Evolutionary conservation across 2,888 invertebrate species (phyloP), one percentile per base, ranked within the genome.

Genomic region (Pocota personata): DNA sequence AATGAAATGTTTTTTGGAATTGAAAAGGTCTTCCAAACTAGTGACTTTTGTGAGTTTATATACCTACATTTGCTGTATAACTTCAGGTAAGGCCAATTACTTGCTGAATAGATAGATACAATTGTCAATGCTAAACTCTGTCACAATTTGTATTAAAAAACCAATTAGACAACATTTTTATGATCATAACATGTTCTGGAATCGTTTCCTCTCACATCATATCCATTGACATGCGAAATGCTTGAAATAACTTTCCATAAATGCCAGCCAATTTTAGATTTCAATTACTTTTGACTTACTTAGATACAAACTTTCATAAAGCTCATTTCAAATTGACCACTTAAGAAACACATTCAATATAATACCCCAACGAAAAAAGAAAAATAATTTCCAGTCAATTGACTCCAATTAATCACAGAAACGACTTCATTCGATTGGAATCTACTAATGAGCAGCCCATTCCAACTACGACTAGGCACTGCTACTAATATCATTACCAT

Each of bases 361-460:
- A 30, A n/a, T 27, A 7, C 48, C 72, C 12, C 5, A 46, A 7
- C 6, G 12, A 40, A 12, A 12, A 19, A 43, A 57, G 58, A 35
- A 73, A 52, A 62, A 64, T 37, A 52, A 43, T 72, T 57, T 58
- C 72, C 40, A 67, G 43, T 27, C 62, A 50, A 75, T 75, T 71
- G 79, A 75, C 58, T 79, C 69, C 75, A 84, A 84, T 84, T 84
- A 84, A 84, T 84, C 84, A 84, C 43, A 55, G 37, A 24, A 57
- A 55, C 73, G 57, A 84, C 67, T 79, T 79, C 75, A 79, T 66
- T 71, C 69, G 64, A 84, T 75, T 64, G 79, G 83, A 60, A 75
- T 79, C 73, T 55, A 62, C 75, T 82, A 82, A 73, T 84, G 79
- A 84, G 69, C 10, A 50, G 8, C 21, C 69, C 69, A 71, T 32